Evolutionary conservation across 2,113 vertebrate species (phyloP).

Genomic region (Paratilapia polleni): DNA sequence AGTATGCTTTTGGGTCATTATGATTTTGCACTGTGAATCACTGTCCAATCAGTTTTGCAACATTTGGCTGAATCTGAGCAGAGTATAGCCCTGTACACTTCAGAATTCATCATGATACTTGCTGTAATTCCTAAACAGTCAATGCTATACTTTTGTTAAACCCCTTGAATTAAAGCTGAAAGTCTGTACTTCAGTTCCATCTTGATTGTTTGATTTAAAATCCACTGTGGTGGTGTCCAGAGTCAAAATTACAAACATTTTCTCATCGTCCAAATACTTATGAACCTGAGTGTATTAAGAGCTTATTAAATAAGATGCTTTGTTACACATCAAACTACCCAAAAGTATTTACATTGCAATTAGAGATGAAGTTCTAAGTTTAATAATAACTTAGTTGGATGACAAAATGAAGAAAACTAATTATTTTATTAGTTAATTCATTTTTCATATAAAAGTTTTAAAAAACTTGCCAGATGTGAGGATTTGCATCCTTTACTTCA

Average conservation of each 20-base stretch:
- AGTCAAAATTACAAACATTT: not conserved
- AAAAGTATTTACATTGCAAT: not conserved
- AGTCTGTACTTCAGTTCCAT: not conserved
- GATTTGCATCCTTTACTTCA: not conserved
- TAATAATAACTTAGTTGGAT: not conserved
- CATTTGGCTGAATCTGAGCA: too few species aligned
- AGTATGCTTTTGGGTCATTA: too few species aligned
- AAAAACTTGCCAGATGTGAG: not conserved
- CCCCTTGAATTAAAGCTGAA: not conserved
- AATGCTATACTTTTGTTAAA: too few species aligned
- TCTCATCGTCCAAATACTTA: not conserved
- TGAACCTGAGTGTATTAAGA: too few species aligned
- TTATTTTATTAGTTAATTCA: too few species aligned
- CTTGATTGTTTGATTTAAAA: not conserved
- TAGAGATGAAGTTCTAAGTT: not conserved
- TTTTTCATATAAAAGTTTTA: not conserved
- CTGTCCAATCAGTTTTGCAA: too few species aligned
- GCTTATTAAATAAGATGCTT: not conserved
- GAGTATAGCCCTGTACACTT: too few species aligned
- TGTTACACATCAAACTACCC: not conserved
- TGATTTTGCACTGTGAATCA: too few species aligned
- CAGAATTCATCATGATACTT: too few species aligned
- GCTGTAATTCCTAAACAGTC: too few species aligned
- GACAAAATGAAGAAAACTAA: too few species aligned
- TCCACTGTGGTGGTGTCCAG: not conserved